Conservation (phyloP, 2,797 vertebrate species). For the Typhlichthys subterraneus region DNA sequence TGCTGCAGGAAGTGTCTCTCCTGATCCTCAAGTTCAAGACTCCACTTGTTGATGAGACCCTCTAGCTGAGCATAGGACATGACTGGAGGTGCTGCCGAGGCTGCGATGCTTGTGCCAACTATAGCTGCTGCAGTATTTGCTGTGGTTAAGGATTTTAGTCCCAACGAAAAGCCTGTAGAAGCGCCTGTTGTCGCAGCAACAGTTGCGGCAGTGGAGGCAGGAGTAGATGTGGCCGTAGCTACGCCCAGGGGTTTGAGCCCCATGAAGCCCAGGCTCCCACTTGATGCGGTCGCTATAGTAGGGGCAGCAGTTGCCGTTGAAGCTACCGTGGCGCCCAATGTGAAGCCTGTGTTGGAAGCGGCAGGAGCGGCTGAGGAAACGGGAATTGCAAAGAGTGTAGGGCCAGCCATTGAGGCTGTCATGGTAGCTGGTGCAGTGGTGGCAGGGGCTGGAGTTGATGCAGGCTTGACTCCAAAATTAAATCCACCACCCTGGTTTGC, state of each 20-base stretch:
- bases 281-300: constrained; percentile 43
- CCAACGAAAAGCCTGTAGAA: constrained; percentile 64
- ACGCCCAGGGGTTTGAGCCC: constrained; percentile 73
- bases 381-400: constrained; percentile 76
- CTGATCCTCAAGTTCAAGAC: constrained; percentile 94
- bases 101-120: constrained; percentile 16
- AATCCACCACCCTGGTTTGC: constrained; percentile 64
- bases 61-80: constrained; percentile 96
- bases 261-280: constrained; percentile 58
- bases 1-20: constrained; percentile 96
- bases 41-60: constrained; percentile 97
- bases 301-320: constrained; percentile 37
- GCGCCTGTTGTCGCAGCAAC: constrained; percentile 45
- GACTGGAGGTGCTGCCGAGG: constrained; percentile 66
- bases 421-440: constrained; percentile 38
- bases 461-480: constrained; percentile 81
- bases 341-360: constrained; percentile 59
- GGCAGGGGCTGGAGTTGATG: constrained; percentile 73
- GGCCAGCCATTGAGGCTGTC: constrained; percentile 26
- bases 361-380: constrained; percentile 58
- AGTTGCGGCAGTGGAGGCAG: constrained; percentile 29
- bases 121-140: constrained; percentile 26
- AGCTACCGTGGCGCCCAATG: constrained; percentile 32
- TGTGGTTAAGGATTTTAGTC: constrained; percentile 62
- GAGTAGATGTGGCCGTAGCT: constrained; percentile 24